phyloP scores from a whole-genome alignment of 1,140 invertebrate species.

The Odontomachus brunneus region DNA sequence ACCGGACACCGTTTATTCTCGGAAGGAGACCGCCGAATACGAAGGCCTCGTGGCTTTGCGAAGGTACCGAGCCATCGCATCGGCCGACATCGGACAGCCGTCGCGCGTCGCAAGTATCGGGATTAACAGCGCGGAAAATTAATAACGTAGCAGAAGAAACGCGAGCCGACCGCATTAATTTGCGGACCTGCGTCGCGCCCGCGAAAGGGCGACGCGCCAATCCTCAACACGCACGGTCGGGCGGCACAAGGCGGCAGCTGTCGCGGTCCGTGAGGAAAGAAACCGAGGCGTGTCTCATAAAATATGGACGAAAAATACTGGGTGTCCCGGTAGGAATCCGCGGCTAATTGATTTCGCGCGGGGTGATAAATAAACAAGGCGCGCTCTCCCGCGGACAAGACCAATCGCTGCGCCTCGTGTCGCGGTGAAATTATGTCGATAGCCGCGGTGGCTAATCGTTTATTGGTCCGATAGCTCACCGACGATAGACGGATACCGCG shows the following conservation, averaged over 20 bases:
- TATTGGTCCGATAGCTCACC: slow-evolving; percentile 54
- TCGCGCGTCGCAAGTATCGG: slow-evolving; percentile 10
- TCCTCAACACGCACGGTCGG: not conserved
- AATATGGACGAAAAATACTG: not conserved
- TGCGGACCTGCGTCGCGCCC: too few relatives aligned
- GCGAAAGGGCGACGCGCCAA: slow-evolving; percentile 17
- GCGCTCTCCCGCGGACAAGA: slow-evolving; percentile 4
- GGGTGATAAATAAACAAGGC: slow-evolving; percentile 54
- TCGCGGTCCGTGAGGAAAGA: slow-evolving; percentile 19
- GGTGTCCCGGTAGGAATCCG: not conserved
- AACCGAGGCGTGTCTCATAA: not conserved
- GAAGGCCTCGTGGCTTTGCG: slow-evolving; percentile 18
- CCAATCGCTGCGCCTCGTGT: slow-evolving; percentile 23
- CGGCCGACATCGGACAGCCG: slow-evolving; percentile 16
- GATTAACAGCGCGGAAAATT: slow-evolving; percentile 57
- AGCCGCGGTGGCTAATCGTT: slow-evolving; percentile 13
- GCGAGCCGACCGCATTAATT: slow-evolving; percentile 47
- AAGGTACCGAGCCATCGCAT: slow-evolving; percentile 2
- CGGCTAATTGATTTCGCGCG: not conserved
- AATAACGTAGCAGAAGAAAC: slow-evolving; percentile 40
- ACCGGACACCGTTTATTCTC: slow-evolving; percentile 42
- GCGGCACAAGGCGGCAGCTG: not conserved
- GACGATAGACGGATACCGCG: slow-evolving; percentile 45
- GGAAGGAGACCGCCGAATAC: slow-evolving; percentile 28
- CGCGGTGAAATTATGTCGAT: slow-evolving; percentile 44